A percentile compares a stretch with the other conserved stretches of the same genome.
phyloP scores from a whole-genome alignment of 2,888 invertebrate genomes.

The Siphonodentalium dalli region DNA sequence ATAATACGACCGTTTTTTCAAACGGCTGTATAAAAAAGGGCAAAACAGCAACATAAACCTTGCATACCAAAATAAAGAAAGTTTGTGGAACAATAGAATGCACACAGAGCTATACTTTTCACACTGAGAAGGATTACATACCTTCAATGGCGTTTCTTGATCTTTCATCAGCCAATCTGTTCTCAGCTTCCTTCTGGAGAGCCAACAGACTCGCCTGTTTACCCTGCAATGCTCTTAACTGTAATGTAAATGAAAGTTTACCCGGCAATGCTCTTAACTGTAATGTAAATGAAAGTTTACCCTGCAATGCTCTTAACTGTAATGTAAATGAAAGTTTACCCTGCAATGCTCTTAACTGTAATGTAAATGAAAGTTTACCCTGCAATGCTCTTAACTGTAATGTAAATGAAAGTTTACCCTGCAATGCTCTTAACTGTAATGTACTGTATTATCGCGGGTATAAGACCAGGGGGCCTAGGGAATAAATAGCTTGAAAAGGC shows the following conservation, averaged over 20 bases:
- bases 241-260: constrained; percentile 7
- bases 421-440: too few relatives aligned
- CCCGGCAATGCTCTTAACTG: background rate
- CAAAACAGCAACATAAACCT: background rate
- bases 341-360: too few relatives aligned
- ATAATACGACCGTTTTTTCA: background rate
- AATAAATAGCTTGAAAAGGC: too few relatives aligned
- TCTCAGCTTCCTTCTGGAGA: constrained; percentile 53
- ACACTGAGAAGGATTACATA: constrained; percentile 16
- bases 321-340: too few relatives aligned
- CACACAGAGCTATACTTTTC: background rate
- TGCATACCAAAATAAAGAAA: background rate
- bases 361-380: too few relatives aligned
- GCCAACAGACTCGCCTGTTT: constrained; percentile 54
- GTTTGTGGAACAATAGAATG: background rate
- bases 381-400: too few relatives aligned
- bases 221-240: constrained; percentile 52
- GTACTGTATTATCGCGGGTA: too few relatives aligned
- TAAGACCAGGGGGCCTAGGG: too few relatives aligned
- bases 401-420: too few relatives aligned
- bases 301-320: too few relatives aligned
- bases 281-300: too few relatives aligned
- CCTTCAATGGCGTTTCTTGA: constrained; percentile 45
- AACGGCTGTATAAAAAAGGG: background rate
- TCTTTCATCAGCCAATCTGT: constrained; percentile 43